Conservation (phyloP, 2,888 invertebrate genomes). For the Platypus cylindrus region DNA sequence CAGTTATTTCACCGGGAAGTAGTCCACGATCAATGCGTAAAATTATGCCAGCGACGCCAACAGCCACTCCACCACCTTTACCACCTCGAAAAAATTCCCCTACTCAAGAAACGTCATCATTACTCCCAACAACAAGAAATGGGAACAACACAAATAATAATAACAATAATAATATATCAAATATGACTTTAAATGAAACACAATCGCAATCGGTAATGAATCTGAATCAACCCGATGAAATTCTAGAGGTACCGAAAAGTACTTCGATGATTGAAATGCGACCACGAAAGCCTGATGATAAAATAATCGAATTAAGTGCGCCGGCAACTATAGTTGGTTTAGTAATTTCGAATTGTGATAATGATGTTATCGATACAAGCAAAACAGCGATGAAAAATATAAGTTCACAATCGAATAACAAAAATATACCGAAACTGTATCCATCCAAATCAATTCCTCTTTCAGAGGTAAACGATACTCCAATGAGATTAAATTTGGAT, state of each 20-base stretch:
- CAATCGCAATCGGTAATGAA: slow-evolving; percentile 31
- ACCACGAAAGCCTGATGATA: slow-evolving; percentile 12
- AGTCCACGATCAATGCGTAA: slow-evolving; percentile 40
- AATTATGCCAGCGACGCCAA: slow-evolving; percentile 30
- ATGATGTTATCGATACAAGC: slow-evolving; percentile 21
- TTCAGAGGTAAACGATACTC: slow-evolving; percentile 47
- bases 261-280: slow-evolving; percentile 33
- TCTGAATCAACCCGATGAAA: slow-evolving; percentile 23
- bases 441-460: slow-evolving; percentile 39
- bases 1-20: slow-evolving; percentile 44
- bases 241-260: slow-evolving; percentile 28
- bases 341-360: slow-evolving; percentile 49
- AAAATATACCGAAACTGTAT: slow-evolving; percentile 18
- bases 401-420: slow-evolving; percentile 28
- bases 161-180: slow-evolving; percentile 16
- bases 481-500: slow-evolving; percentile 34
- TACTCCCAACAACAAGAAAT: slow-evolving; percentile 23
- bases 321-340: slow-evolving; percentile 61
- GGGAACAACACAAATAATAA: slow-evolving; percentile 12
- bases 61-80: slow-evolving; percentile 44
- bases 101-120: slow-evolving; percentile 28
- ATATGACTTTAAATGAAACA: slow-evolving; percentile 20
- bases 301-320: slow-evolving; percentile 42
- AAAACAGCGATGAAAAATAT: slow-evolving; percentile 28
- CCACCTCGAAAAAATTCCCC: slow-evolving; percentile 49